phyloP scores from a whole-genome alignment of 1,140 invertebrate species.

The Halotydeus destructor region DNA sequence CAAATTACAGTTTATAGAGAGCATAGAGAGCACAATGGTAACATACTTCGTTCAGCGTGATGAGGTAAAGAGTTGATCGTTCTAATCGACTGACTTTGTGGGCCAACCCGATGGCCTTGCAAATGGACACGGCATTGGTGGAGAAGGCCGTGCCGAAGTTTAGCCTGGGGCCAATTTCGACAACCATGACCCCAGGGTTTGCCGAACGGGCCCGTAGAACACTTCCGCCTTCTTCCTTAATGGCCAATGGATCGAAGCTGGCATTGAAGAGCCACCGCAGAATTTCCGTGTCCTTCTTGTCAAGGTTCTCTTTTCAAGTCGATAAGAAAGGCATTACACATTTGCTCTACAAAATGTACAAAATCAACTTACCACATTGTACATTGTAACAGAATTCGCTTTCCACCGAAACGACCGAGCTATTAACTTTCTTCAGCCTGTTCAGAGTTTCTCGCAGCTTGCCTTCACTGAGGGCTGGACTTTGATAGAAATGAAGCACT shows the following conservation, averaged over 20 bases:
- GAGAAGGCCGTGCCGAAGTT: constrained; percentile 87
- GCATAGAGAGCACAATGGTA: too few species aligned
- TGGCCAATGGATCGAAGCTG: constrained; percentile 15
- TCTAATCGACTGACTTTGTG: constrained; percentile 52
- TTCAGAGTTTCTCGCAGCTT: not conserved
- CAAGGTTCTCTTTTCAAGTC: constrained; percentile 10
- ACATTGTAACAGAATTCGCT: constrained; percentile 17
- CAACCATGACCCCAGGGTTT: too few species aligned
- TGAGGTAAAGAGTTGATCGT: constrained; percentile 49
- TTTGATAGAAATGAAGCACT: constrained; percentile 9
- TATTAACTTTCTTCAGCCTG: not conserved
- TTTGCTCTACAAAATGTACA: not conserved
- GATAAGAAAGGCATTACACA: not conserved
- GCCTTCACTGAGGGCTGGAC: constrained; percentile 1
- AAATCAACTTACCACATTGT: constrained; percentile 8
- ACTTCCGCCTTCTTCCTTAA: not conserved
- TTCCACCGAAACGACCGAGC: constrained; percentile 4
- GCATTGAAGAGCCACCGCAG: constrained; percentile 15
- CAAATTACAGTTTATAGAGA: too few species aligned
- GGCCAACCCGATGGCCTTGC: constrained; percentile 48
- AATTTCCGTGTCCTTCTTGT: constrained; percentile 15
- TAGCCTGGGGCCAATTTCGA: constrained; percentile 37
- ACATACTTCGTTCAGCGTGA: too few species aligned
- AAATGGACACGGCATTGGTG: constrained; percentile 84
- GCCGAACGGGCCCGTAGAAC: too few species aligned